These are phyloP conservation scores for Lordiphosa andalusiaca DNA, from an alignment of 2,888 invertebrate species.

Conservation along the genomic window DNA sequence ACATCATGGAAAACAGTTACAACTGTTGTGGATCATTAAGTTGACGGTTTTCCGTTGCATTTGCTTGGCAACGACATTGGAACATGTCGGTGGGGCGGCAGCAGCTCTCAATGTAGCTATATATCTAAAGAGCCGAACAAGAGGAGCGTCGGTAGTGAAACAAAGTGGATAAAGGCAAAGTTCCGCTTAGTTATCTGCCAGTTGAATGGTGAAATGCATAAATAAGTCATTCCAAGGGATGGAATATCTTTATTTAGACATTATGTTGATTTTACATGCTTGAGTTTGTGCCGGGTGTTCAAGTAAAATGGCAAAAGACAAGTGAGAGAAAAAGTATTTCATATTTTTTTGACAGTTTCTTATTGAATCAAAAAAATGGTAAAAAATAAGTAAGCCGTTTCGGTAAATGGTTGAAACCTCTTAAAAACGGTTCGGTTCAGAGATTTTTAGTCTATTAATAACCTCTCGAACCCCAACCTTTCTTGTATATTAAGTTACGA, in stretches of 20 bases:
- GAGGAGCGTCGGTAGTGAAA: constrained; percentile 19
- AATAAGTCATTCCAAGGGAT: neutral
- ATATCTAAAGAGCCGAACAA: constrained; percentile 4
- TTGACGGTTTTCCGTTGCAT: constrained; percentile 44
- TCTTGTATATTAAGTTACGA: no score
- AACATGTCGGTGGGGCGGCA: constrained; percentile 19
- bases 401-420: no score
- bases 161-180: constrained; percentile 31
- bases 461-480: no score
- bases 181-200: constrained; percentile 27
- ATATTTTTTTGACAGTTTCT: no score
- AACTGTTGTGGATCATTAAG: constrained; percentile 40
- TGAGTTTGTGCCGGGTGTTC: neutral
- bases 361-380: no score
- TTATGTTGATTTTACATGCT: constrained; percentile 16
- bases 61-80: constrained; percentile 25
- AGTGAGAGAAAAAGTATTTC: no score
- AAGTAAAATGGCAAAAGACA: neutral
- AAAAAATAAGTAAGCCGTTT: no score
- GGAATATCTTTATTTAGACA: constrained; percentile 5
- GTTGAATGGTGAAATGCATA: constrained; percentile 18
- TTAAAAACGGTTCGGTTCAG: no score
- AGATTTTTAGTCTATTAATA: no score
- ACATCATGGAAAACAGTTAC: constrained; percentile 29
- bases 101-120: constrained; percentile 18